Conservation (phyloP, 2,888 invertebrate genomes). For the Bhutanitis thaidina region DNA sequence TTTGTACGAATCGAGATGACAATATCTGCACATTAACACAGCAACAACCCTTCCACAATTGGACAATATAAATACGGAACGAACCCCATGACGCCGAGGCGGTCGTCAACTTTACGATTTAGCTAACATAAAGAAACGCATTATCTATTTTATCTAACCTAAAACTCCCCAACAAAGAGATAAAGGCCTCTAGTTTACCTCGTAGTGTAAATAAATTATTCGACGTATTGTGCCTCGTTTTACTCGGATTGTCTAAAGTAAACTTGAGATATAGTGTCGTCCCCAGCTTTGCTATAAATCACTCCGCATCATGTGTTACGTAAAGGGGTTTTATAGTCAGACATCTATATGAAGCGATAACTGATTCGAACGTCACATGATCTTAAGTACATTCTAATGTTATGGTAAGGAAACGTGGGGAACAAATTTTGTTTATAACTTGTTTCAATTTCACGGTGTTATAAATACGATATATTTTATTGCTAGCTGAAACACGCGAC, state of each 20-base stretch:
- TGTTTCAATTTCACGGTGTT: too few relatives aligned
- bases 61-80: conserved; percentile 29
- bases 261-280: conserved; percentile 60
- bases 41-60: conserved; percentile 34
- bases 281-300: conserved; percentile 60
- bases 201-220: conserved; percentile 72
- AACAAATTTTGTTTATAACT: too few relatives aligned
- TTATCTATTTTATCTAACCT: conserved; percentile 72
- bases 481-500: too few relatives aligned
- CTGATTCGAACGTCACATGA: conserved; percentile 39
- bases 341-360: conserved; percentile 57
- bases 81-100: conserved; percentile 58
- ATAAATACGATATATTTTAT: too few relatives aligned
- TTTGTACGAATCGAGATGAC: not conserved
- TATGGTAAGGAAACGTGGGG: not conserved
- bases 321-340: conserved; percentile 60
- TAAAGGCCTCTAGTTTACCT: conserved; percentile 65
- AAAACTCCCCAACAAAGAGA: conserved; percentile 67
- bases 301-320: conserved; percentile 57
- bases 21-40: not conserved
- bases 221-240: conserved; percentile 51
- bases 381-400: conserved; percentile 3
- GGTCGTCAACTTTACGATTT: conserved; percentile 59
- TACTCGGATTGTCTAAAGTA: conserved; percentile 62
- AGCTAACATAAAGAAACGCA: conserved; percentile 61